A percentile compares a stretch with the other conserved stretches of the same genome.
phyloP scores from a whole-genome alignment of 2,888 invertebrate genomes.

The Trichopoda pennipes region DNA sequence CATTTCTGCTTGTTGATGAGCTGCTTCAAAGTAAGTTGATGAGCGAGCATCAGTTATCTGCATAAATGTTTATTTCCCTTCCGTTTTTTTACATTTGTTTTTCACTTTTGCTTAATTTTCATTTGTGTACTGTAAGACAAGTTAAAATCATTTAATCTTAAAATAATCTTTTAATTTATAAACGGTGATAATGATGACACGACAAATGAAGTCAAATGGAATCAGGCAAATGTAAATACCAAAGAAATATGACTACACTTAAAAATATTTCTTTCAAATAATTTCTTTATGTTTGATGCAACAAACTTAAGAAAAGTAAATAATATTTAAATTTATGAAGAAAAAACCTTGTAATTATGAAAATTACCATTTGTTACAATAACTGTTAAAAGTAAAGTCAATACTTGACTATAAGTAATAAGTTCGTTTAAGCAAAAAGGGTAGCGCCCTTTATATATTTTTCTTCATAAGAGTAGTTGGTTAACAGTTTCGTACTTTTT shows the following conservation, averaged over 20 bases:
- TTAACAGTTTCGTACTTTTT: too few species aligned
- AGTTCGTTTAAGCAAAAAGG: too few species aligned
- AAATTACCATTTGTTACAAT: conserved; percentile 10
- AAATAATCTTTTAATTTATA: conserved; percentile 59
- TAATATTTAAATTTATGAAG: not conserved
- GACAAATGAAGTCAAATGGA: conserved; percentile 39
- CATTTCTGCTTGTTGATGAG: conserved; percentile 65
- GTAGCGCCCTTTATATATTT: too few species aligned
- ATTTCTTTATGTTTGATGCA: too few species aligned
- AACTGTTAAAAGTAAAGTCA: not conserved
- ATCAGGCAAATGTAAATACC: conserved; percentile 25
- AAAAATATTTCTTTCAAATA: not conserved
- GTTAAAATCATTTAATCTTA: conserved; percentile 59
- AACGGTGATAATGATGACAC: conserved; percentile 40
- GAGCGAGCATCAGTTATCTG: conserved; percentile 31
- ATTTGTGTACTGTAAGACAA: conserved; percentile 29
- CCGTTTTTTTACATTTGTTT: conserved; percentile 9
- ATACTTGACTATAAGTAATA: too few species aligned
- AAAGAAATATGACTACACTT: not conserved
- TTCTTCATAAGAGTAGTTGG: too few species aligned
- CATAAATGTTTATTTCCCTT: conserved; percentile 44
- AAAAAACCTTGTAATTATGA: not conserved
- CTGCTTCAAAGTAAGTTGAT: conserved; percentile 26
- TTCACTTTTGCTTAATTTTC: conserved; percentile 10
- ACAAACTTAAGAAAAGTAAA: not conserved